Evolutionary conservation across 2,797 vertebrate genomes (phyloP).

Genomic region (Triplophysa yarkandensis): DNA sequence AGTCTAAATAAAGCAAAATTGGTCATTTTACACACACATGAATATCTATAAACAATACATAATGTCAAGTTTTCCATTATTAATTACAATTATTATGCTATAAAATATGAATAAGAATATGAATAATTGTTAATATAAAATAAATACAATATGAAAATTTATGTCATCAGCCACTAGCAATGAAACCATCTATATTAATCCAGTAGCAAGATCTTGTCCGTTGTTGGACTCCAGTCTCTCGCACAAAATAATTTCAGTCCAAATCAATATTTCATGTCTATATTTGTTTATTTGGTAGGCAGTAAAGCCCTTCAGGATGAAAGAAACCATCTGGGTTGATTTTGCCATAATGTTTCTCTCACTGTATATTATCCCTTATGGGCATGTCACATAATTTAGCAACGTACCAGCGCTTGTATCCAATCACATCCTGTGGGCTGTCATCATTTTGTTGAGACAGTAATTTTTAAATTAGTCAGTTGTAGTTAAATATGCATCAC

Average conservation of each 20-base stretch:
- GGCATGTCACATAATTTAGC: not conserved
- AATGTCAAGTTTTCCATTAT: too few relatives aligned
- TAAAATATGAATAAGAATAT: too few relatives aligned
- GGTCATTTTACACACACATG: too few relatives aligned
- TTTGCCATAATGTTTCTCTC: not conserved
- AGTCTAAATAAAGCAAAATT: too few relatives aligned
- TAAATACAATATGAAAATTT: too few relatives aligned
- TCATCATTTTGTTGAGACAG: not conserved
- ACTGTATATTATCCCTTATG: not conserved
- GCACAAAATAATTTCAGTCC: not conserved
- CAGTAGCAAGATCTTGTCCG: too few relatives aligned
- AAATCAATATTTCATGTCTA: not conserved
- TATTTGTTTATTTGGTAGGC: not conserved
- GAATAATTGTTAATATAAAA: too few relatives aligned
- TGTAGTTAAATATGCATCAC: not conserved
- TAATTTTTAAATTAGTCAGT: constrained; percentile 1
- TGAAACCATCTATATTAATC: too few relatives aligned
- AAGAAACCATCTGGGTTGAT: not conserved
- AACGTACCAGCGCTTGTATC: not conserved
- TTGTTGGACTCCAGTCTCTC: not conserved
- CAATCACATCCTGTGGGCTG: not conserved
- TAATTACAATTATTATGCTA: too few relatives aligned
- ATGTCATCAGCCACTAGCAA: too few relatives aligned
- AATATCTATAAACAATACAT: not conserved
- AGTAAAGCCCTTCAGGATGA: constrained; percentile 3